Evolutionary conservation across 2,888 invertebrate species (phyloP).

Genomic region (Boloria euphrosyne): DNA sequence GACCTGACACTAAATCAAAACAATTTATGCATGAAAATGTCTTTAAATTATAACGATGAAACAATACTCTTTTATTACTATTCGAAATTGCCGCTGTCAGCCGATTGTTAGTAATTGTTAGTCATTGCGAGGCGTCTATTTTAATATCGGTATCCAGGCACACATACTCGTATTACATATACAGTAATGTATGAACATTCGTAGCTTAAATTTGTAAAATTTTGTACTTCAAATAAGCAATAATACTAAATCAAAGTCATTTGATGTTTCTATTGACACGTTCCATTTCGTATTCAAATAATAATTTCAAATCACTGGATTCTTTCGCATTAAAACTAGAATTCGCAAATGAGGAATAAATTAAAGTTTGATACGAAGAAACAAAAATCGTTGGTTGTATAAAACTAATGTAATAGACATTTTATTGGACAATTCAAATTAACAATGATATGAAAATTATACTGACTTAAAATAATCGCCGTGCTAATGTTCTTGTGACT

Average conservation of each 20-base stretch:
- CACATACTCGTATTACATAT: no score
- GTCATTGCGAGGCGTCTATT: slow-evolving; percentile 12
- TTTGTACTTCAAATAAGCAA: slow-evolving; percentile 1
- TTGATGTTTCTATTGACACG: slow-evolving; percentile 18
- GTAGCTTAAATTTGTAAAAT: slow-evolving; percentile 4
- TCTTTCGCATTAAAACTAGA: slow-evolving; percentile 7
- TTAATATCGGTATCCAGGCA: slow-evolving; percentile 22
- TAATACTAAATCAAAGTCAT: slow-evolving; percentile 4
- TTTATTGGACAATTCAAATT: slow-evolving; percentile 7
- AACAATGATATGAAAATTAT: slow-evolving; percentile 19
- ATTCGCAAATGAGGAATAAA: slow-evolving; percentile 1
- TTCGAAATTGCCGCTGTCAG: slow-evolving; percentile 44
- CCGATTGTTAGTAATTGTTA: slow-evolving; percentile 29
- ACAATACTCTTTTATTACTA: slow-evolving; percentile 49
- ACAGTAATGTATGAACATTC: slow-evolving; percentile 3
- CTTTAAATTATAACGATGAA: slow-evolving; percentile 52
- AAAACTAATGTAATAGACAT: background rate
- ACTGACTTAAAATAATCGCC: slow-evolving; percentile 1
- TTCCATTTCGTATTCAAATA: slow-evolving; percentile 12
- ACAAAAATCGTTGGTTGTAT: background rate
- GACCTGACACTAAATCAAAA: slow-evolving; percentile 60
- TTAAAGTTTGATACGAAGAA: slow-evolving; percentile 2
- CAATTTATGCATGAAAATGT: slow-evolving; percentile 60
- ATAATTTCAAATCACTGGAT: slow-evolving; percentile 6
- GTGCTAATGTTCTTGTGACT: background rate